Conservation (phyloP, 53 echinoderm and acorn worm species). For the Apostichopus leukothele region DNA sequence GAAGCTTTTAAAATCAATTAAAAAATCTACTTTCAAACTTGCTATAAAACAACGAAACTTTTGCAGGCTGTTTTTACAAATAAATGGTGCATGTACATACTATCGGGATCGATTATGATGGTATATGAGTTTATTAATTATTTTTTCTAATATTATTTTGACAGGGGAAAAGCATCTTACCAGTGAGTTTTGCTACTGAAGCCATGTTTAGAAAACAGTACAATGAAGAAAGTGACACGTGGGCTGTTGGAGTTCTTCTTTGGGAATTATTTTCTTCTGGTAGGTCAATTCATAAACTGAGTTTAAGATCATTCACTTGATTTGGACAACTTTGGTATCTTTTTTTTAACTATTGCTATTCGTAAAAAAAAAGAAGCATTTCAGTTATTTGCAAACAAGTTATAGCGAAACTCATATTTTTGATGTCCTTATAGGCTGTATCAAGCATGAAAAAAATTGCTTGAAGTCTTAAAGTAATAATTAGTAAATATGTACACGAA, state of each 20-base stretch:
- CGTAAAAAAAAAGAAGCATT: background rate
- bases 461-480: background rate
- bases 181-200: background rate
- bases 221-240: background rate
- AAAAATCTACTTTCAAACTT: background rate
- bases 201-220: background rate
- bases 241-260: background rate
- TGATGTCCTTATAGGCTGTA: background rate
- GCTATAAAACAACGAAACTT: too few relatives aligned
- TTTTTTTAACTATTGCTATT: too few relatives aligned
- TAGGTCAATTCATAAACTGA: background rate
- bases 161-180: background rate
- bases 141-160: background rate
- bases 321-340: too few relatives aligned
- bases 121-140: background rate
- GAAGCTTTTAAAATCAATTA: background rate
- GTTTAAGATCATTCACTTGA: background rate
- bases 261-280: slow-evolving; percentile 2
- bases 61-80: background rate
- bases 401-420: background rate
- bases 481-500: background rate
- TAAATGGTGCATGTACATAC: background rate
- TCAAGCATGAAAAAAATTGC: background rate
- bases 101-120: background rate
- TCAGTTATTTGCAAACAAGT: background rate